phyloP scores from a whole-genome alignment of 2,113 vertebrate genomes.

The Bujurquina vittata region DNA sequence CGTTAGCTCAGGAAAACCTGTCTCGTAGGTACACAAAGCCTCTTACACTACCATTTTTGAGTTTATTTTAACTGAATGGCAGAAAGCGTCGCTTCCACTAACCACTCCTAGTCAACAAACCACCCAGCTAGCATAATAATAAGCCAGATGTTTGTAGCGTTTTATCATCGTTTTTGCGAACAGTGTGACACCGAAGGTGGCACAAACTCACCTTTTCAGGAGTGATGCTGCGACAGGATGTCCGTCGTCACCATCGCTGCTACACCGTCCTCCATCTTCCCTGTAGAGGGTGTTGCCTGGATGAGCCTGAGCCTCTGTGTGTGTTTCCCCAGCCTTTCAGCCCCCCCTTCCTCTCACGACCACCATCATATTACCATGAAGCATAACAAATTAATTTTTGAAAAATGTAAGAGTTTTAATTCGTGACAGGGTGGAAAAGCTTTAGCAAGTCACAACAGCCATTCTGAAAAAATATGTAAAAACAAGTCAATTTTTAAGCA shows the following conservation, averaged over 20 bases:
- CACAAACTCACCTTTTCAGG: conserved; percentile 63
- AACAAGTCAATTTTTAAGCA: background rate
- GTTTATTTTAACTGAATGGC: background rate
- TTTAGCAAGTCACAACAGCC: background rate
- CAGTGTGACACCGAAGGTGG: too few species aligned
- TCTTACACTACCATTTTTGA: background rate
- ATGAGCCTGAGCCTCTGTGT: background rate
- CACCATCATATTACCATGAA: background rate
- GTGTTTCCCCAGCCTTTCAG: background rate
- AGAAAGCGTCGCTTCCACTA: background rate
- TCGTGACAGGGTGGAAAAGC: background rate
- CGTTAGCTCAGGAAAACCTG: background rate
- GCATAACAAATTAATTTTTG: background rate
- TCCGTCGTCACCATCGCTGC: conserved; percentile 44
- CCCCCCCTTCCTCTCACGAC: conserved; percentile 23
- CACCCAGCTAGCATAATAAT: background rate
- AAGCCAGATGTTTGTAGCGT: background rate
- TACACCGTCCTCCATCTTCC: conserved; percentile 77
- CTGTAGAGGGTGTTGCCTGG: conserved; percentile 15
- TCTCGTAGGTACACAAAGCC: background rate
- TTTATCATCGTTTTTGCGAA: background rate
- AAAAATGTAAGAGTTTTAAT: background rate
- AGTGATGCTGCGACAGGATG: conserved; percentile 36
- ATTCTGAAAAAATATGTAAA: background rate
- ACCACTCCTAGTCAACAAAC: background rate